Evolutionary conservation across 2,888 invertebrate genomes (phyloP), one percentile per base, ranked within the genome.

Genomic region (Sesia bembeciformis): DNA sequence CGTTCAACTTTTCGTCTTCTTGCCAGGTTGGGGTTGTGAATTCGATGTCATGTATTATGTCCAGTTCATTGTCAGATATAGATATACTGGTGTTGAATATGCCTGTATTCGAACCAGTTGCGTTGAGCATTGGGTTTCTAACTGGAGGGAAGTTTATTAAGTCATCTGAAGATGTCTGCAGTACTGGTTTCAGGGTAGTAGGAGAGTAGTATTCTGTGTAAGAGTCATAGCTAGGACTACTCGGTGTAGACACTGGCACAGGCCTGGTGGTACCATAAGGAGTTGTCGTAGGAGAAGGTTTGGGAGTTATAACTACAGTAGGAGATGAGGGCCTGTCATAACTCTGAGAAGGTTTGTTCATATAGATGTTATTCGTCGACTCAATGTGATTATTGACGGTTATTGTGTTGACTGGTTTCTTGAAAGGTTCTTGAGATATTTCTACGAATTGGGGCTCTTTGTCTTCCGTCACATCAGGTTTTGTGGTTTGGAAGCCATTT

Each of bases 131-230:
- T 0, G 96, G 96, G 75, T 96, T 95, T 52, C 96, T 91, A 0
- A 96, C 96, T 0, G 96, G 96, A 8, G 96, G 96, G 84, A 96
- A 96, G 65, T 95, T 95, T 42, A 93, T 93, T 39, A 93, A 81
- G 59, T 95, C 94, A 66, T 94, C 93, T 0, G 92, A 90, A 0
- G 92, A 92, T 0, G 94, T 93, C 60, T 93, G 93, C 4, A 91
- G 84, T 63, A 94, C 93, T 39, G 81, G 79, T 59, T 77, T 85
- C 4, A 70, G 68, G 0, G 88, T 89, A 0, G 88, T 84, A 50
- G 78, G 76, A 4, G 77, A 67, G 56, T 70, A 68, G 38, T 61
- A 73, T 52, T 88, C 85, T 1, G 80, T 74, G 7, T 71, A 79
- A 0, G 68, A 67, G 46, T 86, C 84, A 42, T 79, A 68, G 60